These are phyloP conservation scores for Steinernema carpocapsae DNA, from an alignment of 2,888 invertebrate species.

Conservation along the genomic window DNA sequence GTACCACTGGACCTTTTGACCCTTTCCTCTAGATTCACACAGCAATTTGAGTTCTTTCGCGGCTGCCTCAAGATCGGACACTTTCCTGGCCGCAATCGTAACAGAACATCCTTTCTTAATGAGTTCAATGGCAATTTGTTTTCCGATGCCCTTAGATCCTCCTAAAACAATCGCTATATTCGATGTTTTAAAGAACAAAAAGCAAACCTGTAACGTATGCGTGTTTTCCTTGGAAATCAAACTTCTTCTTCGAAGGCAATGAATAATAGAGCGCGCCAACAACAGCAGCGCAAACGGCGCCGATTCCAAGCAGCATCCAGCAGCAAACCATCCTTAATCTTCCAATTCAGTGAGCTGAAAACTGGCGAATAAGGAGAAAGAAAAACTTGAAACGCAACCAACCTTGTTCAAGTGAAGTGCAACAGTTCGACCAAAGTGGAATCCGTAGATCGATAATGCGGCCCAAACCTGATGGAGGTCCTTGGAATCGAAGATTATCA, in stretches of 20 bases:
- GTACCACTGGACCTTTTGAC: conserved; percentile 58
- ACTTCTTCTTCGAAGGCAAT: conserved; percentile 51
- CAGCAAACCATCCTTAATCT: conserved; percentile 16
- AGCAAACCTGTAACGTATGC: conserved; percentile 61
- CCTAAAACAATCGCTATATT: conserved; percentile 47
- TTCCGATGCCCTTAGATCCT: conserved; percentile 68
- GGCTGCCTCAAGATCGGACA: conserved; percentile 72
- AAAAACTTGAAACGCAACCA: not conserved
- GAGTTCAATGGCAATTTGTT: conserved; percentile 59
- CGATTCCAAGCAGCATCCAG: conserved; percentile 18
- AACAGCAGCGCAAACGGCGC: conserved; percentile 37
- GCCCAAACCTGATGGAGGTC: conserved; percentile 58
- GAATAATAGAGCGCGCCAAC: conserved; percentile 49
- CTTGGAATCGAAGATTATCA: conserved; percentile 48
- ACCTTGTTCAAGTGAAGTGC: conserved; percentile 58
- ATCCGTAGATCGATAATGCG: conserved; percentile 57
- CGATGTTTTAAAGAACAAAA: not conserved
- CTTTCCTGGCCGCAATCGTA: conserved; percentile 47
- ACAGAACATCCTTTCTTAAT: conserved; percentile 45
- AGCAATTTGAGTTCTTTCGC: conserved; percentile 49
- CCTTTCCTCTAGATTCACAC: conserved; percentile 46
- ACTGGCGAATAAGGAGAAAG: conserved; percentile 27
- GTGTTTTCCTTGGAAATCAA: conserved; percentile 54
- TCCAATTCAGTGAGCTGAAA: conserved; percentile 49
- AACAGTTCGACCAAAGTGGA: conserved; percentile 51